A percentile compares a stretch with the other conserved stretches of the same genome.
These are phyloP conservation scores for Peromyscus maniculatus DNA, from an alignment of 2,113 vertebrate genomes.

Conservation along the genomic window DNA sequence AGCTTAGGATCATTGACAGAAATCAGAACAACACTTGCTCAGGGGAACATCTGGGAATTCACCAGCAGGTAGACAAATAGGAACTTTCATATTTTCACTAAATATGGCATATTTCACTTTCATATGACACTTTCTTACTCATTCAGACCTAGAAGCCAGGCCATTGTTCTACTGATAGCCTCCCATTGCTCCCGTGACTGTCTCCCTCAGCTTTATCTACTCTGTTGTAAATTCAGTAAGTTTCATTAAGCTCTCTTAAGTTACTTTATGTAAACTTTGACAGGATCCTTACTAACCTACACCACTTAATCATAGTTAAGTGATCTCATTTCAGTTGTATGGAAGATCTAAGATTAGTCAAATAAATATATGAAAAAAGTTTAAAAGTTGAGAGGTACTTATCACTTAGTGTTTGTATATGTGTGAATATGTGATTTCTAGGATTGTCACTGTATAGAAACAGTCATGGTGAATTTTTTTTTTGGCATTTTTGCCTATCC, in stretches of 20 bases:
- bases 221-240: background rate
- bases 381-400: background rate
- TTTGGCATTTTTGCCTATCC: background rate
- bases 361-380: constrained; percentile 39
- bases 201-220: background rate
- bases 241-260: constrained; percentile 2
- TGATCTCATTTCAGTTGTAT: constrained; percentile 39
- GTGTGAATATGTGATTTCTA: constrained; percentile 3
- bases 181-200: background rate
- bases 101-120: background rate
- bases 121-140: background rate
- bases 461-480: background rate
- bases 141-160: background rate
- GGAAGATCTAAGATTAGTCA: background rate
- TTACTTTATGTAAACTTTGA: background rate
- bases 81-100: background rate
- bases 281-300: background rate
- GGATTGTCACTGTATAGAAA: constrained; percentile 3
- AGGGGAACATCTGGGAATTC: background rate
- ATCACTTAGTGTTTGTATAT: constrained; percentile 35
- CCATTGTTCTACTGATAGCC: background rate
- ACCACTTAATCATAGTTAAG: background rate
- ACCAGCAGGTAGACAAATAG: background rate
- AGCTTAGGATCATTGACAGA: background rate
- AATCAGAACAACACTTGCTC: background rate